Percentiles rank a stretch among this genome's conserved stretches.
These are phyloP conservation scores for Fregata magnificens DNA, from an alignment of 2,113 vertebrate genomes.

Conservation along the genomic window DNA sequence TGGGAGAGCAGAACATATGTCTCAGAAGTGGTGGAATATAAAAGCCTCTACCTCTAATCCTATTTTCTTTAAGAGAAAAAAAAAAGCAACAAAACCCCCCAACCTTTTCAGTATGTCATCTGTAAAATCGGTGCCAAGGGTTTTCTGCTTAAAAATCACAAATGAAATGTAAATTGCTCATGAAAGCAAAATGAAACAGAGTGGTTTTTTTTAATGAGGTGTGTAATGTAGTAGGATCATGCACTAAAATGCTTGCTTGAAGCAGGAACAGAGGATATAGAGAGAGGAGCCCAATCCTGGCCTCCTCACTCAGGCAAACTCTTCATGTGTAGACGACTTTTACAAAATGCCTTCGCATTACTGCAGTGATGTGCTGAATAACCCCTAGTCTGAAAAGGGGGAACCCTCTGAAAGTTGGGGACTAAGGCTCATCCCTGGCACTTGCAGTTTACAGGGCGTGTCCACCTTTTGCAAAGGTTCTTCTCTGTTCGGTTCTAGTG, in stretches of 20 bases:
- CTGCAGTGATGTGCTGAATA: neutral
- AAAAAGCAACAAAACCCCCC: neutral
- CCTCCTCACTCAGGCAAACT: neutral
- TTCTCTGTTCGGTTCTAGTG: neutral
- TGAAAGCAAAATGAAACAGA: neutral
- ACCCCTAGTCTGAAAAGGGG: neutral
- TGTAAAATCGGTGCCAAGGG: slow-evolving; percentile 49
- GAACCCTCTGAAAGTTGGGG: neutral
- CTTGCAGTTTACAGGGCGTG: neutral
- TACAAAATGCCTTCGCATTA: neutral
- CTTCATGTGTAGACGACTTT: neutral
- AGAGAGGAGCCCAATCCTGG: neutral
- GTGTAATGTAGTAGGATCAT: neutral
- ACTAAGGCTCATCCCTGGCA: neutral
- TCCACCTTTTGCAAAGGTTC: neutral
- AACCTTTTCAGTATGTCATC: slow-evolving; percentile 48
- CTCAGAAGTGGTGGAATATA: slow-evolving; percentile 50
- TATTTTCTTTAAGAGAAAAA: neutral
- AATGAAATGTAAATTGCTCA: neutral
- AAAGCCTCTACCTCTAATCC: slow-evolving; percentile 2
- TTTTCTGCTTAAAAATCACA: slow-evolving; percentile 27
- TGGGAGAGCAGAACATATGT: slow-evolving; percentile 73
- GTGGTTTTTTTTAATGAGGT: neutral
- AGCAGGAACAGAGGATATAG: neutral
- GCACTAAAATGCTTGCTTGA: neutral